Evolutionary conservation across 1,140 invertebrate genomes (phyloP).

Genomic region (Caenorhabditis elegans): WBcel235 BX284602.5:8048501-8049000

Average conservation of each 20-base stretch:
- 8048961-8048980: constrained; percentile 64
- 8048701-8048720: constrained; percentile 72
- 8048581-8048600: constrained; percentile 57
- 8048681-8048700: constrained; percentile 69
- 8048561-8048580: no score
- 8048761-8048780: constrained; percentile 67
- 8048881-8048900: constrained; percentile 68
- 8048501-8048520: constrained; percentile 69
- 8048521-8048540: constrained; percentile 67
- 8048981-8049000: constrained; percentile 63
- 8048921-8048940: constrained; percentile 67
- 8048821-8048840: constrained; percentile 71
- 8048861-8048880: constrained; percentile 71
- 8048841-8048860: constrained; percentile 68
- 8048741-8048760: constrained; percentile 67
- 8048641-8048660: constrained; percentile 69
- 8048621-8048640: constrained; percentile 70
- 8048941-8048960: constrained; percentile 71
- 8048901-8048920: constrained; percentile 69
- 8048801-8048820: constrained; percentile 70
- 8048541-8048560: constrained; percentile 65
- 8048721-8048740: constrained; percentile 71
- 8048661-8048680: constrained; percentile 69
- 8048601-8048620: constrained; percentile 69
- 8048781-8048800: constrained; percentile 70